Conservation (phyloP, 2,113 vertebrate species). For the Erythrocebus patas region DNA sequence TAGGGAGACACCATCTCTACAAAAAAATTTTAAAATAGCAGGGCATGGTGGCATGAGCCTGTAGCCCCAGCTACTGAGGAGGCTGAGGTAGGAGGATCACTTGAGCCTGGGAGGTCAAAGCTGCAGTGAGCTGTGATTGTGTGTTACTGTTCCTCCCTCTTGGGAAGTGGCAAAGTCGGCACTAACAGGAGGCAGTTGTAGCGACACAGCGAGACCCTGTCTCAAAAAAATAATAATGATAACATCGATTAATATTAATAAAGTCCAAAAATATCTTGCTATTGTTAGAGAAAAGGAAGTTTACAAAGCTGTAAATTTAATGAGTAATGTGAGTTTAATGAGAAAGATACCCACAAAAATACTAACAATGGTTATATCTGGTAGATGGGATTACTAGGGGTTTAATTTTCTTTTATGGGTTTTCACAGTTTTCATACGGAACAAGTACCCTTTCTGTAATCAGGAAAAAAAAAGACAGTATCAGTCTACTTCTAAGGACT, state of each 20-base stretch:
- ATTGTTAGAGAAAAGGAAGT: not conserved
- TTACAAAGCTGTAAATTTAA: not conserved
- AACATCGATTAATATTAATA: not conserved
- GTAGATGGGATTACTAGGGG: not conserved
- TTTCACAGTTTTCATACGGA: conserved; percentile 6
- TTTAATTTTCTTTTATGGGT: conserved; percentile 5
- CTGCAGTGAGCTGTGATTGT: no score
- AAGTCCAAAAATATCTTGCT: not conserved
- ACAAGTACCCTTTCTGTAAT: not conserved
- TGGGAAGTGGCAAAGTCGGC: not conserved
- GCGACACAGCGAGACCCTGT: not conserved
- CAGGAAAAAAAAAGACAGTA: not conserved
- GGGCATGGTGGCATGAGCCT: no score
- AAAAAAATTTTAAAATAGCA: no score
- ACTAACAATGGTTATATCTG: not conserved
- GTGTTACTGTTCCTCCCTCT: not conserved
- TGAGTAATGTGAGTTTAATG: not conserved
- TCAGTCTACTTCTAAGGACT: not conserved
- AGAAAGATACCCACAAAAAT: conserved; percentile 4
- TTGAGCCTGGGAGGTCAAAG: no score
- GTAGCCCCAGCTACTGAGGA: no score
- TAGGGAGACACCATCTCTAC: no score
- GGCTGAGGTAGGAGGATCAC: no score
- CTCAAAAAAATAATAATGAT: no score
- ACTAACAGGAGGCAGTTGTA: not conserved